phyloP scores from a whole-genome alignment of 2,113 vertebrate genomes.

The Halcyon senegalensis region DNA sequence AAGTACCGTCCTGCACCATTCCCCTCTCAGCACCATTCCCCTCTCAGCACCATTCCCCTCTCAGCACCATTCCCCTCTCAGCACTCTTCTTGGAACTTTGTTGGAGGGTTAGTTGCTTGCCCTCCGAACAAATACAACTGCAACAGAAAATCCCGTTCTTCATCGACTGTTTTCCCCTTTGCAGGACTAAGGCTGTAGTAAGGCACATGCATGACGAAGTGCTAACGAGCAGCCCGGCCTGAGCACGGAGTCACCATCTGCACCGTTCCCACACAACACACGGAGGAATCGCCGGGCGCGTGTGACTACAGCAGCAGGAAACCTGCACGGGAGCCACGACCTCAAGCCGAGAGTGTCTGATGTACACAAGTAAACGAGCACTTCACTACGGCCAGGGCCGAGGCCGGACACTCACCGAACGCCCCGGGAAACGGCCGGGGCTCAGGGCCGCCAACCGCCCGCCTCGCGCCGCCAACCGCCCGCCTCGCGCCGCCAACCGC shows the following conservation, averaged over 20 bases:
- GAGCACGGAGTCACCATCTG: rapidly evolving
- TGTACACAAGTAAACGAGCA: rapidly evolving
- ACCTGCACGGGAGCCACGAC: rapidly evolving
- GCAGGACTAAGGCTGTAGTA: background rate
- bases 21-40: too few species aligned
- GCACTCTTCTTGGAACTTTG: background rate
- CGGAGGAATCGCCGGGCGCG: rapidly evolving
- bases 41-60: too few species aligned
- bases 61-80: too few species aligned
- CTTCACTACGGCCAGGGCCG: rapidly evolving
- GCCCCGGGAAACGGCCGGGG: too few species aligned
- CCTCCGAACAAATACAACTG: rapidly evolving
- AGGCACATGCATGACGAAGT: rapidly evolving
- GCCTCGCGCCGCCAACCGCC: background rate
- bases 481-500: background rate
- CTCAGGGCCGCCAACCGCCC: background rate
- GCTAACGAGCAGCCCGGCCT: background rate
- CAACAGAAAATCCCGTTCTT: background rate
- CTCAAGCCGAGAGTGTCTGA: rapidly evolving
- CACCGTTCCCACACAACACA: rapidly evolving
- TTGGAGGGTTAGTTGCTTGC: too few species aligned
- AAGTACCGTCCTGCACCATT: background rate
- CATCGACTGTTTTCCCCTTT: rapidly evolving
- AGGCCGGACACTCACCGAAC: rapidly evolving
- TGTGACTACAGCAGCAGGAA: rapidly evolving